Evolutionary conservation across 2,113 vertebrate genomes (phyloP), one percentile per base, ranked within the genome.

Genomic region (Mesembrinibis cayennensis): DNA sequence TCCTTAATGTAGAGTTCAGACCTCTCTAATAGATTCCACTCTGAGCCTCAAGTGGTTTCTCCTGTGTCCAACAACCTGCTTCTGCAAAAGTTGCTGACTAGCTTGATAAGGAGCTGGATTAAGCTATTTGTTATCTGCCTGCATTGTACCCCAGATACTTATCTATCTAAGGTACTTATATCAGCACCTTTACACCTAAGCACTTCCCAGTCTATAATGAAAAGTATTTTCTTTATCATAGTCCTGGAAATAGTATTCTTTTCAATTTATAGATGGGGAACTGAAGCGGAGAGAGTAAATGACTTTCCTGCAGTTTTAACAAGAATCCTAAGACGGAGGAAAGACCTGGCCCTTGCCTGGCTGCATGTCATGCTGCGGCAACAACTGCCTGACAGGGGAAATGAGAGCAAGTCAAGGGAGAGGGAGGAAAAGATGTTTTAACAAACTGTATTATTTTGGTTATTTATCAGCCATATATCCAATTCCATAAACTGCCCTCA

Each of bases 151-250:
- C 92, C 83, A 95, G 95, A 96, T 97, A 91, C 95, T 94, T 95
- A 95, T 93, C 96, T 96, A 52, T 94, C 92, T 92, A 58, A 95
- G 95, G 81, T 92, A 95, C 95, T 94, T 95, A 92, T 92, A 97
- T 95, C 94, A 95, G 89, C 76, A 95, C 91, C 92, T 95, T 96
- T 93, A 91, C 89, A 95, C 81, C 83, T 87, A 89, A 95, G 83
- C 77, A 74, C 66, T 95, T 95, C 86, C 65, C 22, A 76, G 73
- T 71, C 89, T 87, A 69, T 91, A 97, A 95, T 82, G 71, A 89
- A 93, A 97, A 95, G 89, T 76, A 92, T 97, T 96, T 97, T 73
- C 89, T 95, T 96, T 96, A 95, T 97, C 94, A 82, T 84, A 87
- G 76, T n/a, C 47, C 80, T 94, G 89, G 81, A 96, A 91, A 97